Evolutionary conservation across 2,113 vertebrate genomes (phyloP), one percentile per base, ranked within the genome.

Genomic region (Ahaetulla prasina): DNA sequence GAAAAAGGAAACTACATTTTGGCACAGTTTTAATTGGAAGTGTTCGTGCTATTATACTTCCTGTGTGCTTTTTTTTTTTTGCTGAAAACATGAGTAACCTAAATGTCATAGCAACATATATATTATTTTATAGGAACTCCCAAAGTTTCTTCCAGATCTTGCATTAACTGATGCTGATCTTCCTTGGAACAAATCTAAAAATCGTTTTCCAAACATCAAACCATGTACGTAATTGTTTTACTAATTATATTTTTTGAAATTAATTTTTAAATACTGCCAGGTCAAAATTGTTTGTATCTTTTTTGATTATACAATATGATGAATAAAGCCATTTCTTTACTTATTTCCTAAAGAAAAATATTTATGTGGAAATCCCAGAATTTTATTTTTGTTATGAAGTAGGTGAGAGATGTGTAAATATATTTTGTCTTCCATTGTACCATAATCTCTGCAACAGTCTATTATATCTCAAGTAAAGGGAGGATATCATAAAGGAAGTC

Each of bases 141-240:
- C 99, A 87, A 99, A 99, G 96, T 98, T 99, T 95, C 98, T 99
- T 96, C 98, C 98, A 95, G 99, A 99, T 96, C 98, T 99, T 94
- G 98, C 98, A 87, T 98, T 99, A 92, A 98, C 98, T 8, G 99
- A 99, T 45, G 99, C 99, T 10, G 99, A 99, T 96, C 98, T 99
- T 57, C 99, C 99, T 80, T 99, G 99, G 98, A 99, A 99, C 96
- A 98, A 98, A 95, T 98, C 99, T 92, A 99, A 99, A 97, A 99
- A 99, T 95, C 99, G 99, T 86, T 99, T 99, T 95, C 98, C 99
- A 90, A 99, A 99, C 96, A 99, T 99, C 96, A 99, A 99, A 94
- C 99, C 99, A 49, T 99, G 99, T 99, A 98, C 60, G 98, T 89
- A 74, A 98, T 89, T 60, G 12, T 87, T 96, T 55, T 93, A 43